Evolutionary conservation across 2,797 vertebrate genomes (phyloP).

Genomic region (Megalops cyprinoides): DNA sequence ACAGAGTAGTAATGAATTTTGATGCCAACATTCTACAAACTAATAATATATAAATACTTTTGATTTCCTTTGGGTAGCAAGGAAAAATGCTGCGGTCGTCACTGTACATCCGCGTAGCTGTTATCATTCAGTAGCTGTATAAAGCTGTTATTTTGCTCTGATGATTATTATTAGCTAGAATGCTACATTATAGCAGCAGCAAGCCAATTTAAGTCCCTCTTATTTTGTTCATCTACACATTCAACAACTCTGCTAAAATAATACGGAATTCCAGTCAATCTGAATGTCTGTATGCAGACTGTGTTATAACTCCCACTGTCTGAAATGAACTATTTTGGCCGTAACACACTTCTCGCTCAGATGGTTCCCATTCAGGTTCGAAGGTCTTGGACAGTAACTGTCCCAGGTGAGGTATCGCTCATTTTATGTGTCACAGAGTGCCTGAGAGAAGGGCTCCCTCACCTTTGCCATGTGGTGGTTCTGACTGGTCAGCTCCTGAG

Average conservation of each 20-base stretch:
- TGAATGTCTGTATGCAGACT: too few relatives aligned
- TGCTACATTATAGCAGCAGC: background rate
- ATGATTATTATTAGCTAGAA: background rate
- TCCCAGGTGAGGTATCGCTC: background rate
- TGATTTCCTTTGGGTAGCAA: background rate
- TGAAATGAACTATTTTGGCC: too few relatives aligned
- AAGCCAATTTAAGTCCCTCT: background rate
- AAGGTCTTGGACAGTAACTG: background rate
- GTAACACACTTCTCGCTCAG: too few relatives aligned
- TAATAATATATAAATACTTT: background rate
- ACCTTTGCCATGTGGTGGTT: constrained; percentile 83
- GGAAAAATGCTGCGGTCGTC: background rate
- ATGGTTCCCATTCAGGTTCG: too few relatives aligned
- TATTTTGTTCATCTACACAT: background rate
- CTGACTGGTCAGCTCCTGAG: constrained; percentile 70
- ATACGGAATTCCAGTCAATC: too few relatives aligned
- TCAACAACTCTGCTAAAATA: background rate
- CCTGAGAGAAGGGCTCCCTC: constrained; percentile 49
- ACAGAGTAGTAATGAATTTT: background rate
- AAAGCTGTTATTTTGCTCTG: background rate
- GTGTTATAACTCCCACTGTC: too few relatives aligned
- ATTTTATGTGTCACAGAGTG: too few relatives aligned
- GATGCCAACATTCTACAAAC: background rate
- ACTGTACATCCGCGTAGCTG: background rate
- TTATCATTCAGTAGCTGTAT: too few relatives aligned